phyloP scores from a whole-genome alignment of 2,113 vertebrate species.

The Carassius auratus region DNA sequence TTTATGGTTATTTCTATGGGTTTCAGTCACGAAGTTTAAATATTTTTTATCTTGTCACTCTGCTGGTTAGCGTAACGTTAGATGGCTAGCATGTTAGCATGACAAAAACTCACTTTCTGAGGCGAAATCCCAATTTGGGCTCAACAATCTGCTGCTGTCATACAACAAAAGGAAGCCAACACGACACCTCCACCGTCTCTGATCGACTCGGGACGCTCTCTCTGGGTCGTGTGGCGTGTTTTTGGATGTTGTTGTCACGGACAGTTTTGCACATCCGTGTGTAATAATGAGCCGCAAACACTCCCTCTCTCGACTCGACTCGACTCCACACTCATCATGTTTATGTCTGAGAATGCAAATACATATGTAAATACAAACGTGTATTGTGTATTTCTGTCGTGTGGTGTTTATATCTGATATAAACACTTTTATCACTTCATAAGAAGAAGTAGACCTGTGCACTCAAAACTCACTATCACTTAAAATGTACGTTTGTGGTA shows the following conservation, averaged over 20 bases:
- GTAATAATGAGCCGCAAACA: slow-evolving; percentile 1
- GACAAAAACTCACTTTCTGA: slow-evolving; percentile 40
- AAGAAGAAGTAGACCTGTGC: background rate
- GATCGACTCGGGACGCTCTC: background rate
- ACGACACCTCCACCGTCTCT: slow-evolving; percentile 1
- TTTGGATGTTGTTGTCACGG: slow-evolving; percentile 10
- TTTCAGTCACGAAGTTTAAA: background rate
- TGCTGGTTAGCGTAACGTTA: background rate
- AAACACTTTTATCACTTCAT: background rate
- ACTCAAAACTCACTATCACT: background rate
- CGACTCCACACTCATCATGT: background rate
- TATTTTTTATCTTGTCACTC: background rate
- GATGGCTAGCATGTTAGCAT: slow-evolving; percentile 24
- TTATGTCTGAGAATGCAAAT: background rate
- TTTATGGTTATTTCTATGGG: background rate
- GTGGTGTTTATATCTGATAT: background rate
- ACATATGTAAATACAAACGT: background rate
- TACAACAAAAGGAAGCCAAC: background rate
- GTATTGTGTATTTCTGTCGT: background rate
- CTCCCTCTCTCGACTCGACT: slow-evolving; percentile 9
- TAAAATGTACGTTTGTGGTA: too few relatives aligned
- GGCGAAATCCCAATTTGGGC: background rate
- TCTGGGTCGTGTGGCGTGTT: background rate
- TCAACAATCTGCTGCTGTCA: slow-evolving; percentile 13
- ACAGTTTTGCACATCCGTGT: slow-evolving; percentile 22